phyloP scores from a whole-genome alignment of 2,888 invertebrate species.

The Synanthedon vespiformis region DNA sequence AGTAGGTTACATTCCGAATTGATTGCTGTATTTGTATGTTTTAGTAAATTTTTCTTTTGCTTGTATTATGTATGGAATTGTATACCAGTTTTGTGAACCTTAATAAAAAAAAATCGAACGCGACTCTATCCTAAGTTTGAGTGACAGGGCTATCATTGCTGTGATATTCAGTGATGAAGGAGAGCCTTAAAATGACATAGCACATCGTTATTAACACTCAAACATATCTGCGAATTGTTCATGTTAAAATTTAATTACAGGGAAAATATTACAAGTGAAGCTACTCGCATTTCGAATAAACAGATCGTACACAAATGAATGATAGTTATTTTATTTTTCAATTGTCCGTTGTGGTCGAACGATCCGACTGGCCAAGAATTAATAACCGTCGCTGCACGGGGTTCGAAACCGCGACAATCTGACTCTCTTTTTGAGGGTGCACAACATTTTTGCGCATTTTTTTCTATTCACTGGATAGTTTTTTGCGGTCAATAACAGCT shows the following conservation, averaged over 20 bases:
- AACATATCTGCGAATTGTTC: neutral
- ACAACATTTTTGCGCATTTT: constrained; percentile 36
- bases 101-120: no score
- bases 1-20: no score
- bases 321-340: constrained; percentile 67
- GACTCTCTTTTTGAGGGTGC: constrained; percentile 51
- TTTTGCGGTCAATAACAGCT: constrained; percentile 57
- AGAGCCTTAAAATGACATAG: no score
- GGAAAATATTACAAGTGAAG: constrained; percentile 24
- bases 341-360: constrained; percentile 52
- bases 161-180: no score
- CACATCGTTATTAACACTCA: no score
- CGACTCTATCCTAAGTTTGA: no score
- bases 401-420: constrained; percentile 58
- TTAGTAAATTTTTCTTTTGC: no score
- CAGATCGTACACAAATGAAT: constrained; percentile 54
- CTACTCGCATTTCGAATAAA: constrained; percentile 31
- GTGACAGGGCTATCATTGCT: no score
- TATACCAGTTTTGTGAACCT: no score
- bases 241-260: constrained; percentile 3
- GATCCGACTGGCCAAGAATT: constrained; percentile 56
- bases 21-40: no score
- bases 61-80: no score
- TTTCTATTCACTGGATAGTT: constrained; percentile 61
- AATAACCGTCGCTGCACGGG: constrained; percentile 47